Percentiles rank a stretch among this genome's conserved stretches.
phyloP scores from a whole-genome alignment of 2,113 vertebrate genomes.

The Xenotilapia longispinis region DNA sequence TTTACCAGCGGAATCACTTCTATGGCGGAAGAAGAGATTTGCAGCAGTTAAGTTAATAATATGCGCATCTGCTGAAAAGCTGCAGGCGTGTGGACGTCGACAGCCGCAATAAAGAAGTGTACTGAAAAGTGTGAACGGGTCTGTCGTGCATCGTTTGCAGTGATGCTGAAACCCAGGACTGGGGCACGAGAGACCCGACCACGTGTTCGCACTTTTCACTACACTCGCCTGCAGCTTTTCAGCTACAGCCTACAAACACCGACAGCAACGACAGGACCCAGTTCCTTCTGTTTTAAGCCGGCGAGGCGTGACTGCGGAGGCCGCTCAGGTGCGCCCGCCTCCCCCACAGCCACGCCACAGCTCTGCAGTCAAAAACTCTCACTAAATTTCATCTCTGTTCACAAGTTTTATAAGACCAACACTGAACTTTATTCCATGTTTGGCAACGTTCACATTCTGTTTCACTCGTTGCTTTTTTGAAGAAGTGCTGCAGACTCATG shows the following conservation, averaged over 20 bases:
- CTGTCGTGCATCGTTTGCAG: background rate
- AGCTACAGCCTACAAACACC: background rate
- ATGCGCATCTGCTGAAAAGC: background rate
- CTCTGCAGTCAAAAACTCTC: background rate
- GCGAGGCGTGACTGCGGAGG: background rate
- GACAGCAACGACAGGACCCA: background rate
- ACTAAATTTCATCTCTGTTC: background rate
- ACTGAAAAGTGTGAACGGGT: background rate
- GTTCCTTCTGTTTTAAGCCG: background rate
- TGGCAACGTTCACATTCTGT: background rate
- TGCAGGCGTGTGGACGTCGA: background rate
- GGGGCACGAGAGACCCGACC: background rate
- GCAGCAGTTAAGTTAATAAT: background rate
- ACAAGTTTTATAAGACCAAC: background rate
- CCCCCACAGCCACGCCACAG: fast-evolving
- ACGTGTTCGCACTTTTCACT: background rate
- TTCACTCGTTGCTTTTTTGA: background rate
- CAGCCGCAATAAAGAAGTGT: fast-evolving
- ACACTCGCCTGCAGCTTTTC: background rate
- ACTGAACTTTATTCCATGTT: background rate
- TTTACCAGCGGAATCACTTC: background rate
- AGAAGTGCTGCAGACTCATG: background rate
- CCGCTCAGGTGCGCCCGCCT: background rate
- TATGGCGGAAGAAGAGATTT: fast-evolving
- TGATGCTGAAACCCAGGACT: background rate